phyloP scores from a whole-genome alignment of 2,113 vertebrate genomes.

The Herpetotheres cachinnans region DNA sequence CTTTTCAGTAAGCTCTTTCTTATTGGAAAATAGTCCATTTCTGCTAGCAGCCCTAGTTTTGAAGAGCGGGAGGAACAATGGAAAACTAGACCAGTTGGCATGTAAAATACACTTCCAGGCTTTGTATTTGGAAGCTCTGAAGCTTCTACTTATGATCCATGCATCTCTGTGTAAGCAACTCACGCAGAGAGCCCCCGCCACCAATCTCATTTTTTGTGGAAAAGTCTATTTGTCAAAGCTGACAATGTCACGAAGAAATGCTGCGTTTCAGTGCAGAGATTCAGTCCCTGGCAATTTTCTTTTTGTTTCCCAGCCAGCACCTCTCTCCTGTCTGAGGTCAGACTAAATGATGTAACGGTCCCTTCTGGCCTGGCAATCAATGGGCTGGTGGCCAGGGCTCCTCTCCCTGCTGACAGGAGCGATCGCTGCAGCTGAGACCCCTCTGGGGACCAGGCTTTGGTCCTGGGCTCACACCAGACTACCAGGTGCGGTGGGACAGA shows the following conservation, averaged over 20 bases:
- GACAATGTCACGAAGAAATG: background rate
- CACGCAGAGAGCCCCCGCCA: background rate
- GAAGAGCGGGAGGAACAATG: background rate
- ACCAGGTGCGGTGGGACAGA: background rate
- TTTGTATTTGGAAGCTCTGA: background rate
- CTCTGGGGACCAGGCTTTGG: background rate
- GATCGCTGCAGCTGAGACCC: slow-evolving; percentile 18
- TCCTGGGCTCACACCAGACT: background rate
- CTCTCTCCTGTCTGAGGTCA: slow-evolving; percentile 5
- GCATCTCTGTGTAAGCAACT: background rate
- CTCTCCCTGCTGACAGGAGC: background rate
- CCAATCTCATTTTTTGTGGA: background rate
- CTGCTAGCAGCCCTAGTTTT: background rate
- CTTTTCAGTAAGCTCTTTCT: background rate
- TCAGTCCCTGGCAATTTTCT: background rate
- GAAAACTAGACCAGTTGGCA: background rate
- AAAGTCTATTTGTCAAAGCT: background rate
- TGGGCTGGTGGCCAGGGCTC: background rate
- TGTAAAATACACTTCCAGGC: background rate
- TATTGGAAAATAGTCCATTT: background rate
- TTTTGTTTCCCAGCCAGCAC: background rate
- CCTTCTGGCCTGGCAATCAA: background rate
- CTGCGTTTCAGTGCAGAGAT: background rate
- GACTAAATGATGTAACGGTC: background rate
- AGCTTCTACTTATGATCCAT: background rate